Base-by-base conservation (phyloP, 1,140 invertebrate genomes). In the Hydropsyche tenuis region DNA sequence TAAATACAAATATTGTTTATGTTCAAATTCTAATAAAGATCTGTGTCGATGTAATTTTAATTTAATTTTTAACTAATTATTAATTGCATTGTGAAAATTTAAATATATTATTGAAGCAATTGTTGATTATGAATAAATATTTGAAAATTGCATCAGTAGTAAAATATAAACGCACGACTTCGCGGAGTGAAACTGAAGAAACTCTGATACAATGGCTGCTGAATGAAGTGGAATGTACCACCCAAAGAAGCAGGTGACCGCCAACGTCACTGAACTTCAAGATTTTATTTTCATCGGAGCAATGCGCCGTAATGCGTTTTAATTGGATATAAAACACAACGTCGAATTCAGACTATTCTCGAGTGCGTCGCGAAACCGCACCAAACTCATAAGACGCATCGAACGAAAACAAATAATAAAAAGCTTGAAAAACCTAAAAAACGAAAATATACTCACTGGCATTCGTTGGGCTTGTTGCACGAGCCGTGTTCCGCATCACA, bases 361-460 rank as follows among this genome's bases (percentile, higher is more conserved):
- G 48, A 53, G 48, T 53, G 48, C 48, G 9, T 53, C 18, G 48
- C 48, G 20, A 53, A 53, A 53, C 48, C 20, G 2, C 45, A n/a
- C 14, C 4, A 48, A 3, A 48, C 45, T 7, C 11, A 14, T 48
- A 6, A 48, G 14, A 48, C 7, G 56, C 25, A 60, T 53, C 30
- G 9, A 4, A 37, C 30, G 56, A 25, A 23, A 25, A 60, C 9
- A 23, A 20, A 60, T 12, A 23, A 60, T 25, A 60, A 60, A 48
- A 12, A n/a, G n/a, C n/a, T n/a, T n/a, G n/a, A n/a, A n/a, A n/a
- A n/a, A n/a, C n/a, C n/a, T n/a, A n/a, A n/a, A n/a, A n/a, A n/a
- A n/a, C n/a, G n/a, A n/a, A n/a, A n/a, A n/a, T n/a, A 70, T 90
- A 96, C 94, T 94, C 89, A 97, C 96, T 89, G 90, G 93, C 96